Conservation (phyloP, 2,888 invertebrate genomes). For the Himalopsyche japonica region DNA sequence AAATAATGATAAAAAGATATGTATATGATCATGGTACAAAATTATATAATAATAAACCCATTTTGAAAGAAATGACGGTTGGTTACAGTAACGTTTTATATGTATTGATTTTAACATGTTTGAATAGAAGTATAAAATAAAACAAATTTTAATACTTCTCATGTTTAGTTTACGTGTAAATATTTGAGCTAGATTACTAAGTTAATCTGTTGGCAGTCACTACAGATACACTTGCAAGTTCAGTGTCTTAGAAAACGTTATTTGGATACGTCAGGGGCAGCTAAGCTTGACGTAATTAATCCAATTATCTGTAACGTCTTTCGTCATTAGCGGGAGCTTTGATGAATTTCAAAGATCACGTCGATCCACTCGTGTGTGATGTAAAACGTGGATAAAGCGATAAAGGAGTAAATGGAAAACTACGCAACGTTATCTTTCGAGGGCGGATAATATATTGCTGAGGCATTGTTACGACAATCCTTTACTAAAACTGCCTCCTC, state of each 20-base stretch:
- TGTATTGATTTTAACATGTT: no score
- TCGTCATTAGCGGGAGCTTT: constrained; percentile 25
- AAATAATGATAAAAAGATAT: no score
- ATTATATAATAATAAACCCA: no score
- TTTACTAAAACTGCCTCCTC: no score
- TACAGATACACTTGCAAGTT: neutral
- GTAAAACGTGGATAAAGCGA: neutral
- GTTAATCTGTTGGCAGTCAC: neutral
- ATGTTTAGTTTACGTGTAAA: no score
- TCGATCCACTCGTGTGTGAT: neutral
- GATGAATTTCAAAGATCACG: constrained; percentile 17
- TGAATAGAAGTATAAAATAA: no score
- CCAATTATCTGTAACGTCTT: constrained; percentile 28
- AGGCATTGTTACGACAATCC: neutral
- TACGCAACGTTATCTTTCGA: neutral
- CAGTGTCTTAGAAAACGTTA: neutral
- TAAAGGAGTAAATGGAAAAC: neutral
- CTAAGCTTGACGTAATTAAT: constrained; percentile 19
- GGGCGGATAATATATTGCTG: neutral
- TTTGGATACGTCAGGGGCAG: constrained; percentile 4
- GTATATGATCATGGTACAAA: no score
- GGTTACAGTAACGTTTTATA: no score
- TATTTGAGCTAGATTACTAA: no score
- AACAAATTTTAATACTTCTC: no score
- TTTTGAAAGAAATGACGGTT: no score